Conservation (phyloP, 2,797 vertebrate species). For the Falco columbarius region DNA sequence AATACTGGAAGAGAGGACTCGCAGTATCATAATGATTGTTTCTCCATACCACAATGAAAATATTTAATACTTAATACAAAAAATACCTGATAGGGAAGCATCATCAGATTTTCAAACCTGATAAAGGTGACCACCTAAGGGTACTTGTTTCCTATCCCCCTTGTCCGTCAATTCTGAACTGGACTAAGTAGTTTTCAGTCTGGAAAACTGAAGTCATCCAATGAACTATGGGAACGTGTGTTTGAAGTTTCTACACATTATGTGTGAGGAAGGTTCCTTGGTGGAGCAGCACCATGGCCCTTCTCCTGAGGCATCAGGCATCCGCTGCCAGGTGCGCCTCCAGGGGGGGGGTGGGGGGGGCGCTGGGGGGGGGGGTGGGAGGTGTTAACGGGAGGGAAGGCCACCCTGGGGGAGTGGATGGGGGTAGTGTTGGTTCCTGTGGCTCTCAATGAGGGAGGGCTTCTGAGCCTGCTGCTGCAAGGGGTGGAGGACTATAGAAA, state of each 20-base stretch:
- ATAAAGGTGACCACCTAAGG: neutral
- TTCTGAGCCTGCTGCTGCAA: neutral
- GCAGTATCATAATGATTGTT: neutral
- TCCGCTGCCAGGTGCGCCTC: fast-evolving
- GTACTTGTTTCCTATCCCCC: neutral
- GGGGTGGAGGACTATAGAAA: neutral
- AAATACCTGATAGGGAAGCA: neutral
- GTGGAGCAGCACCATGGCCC: neutral
- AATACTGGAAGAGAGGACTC: neutral
- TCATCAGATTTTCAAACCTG: neutral
- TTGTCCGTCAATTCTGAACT: neutral
- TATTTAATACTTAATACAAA: neutral
- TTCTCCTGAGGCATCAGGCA: neutral
- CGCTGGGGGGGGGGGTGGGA: neutral
- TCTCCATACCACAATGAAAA: neutral
- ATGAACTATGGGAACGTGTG: fast-evolving
- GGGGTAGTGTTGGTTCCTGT: fast-evolving
- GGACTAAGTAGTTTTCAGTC: neutral
- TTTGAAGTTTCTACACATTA: neutral
- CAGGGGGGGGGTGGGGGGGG: fast-evolving
- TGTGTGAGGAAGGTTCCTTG: fast-evolving
- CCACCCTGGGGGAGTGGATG: fast-evolving
- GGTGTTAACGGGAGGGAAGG: neutral
- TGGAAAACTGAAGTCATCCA: neutral
- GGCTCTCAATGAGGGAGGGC: neutral